A percentile compares a stretch with the other conserved stretches of the same genome.
These are phyloP conservation scores for Drosophila fulvimacula DNA, from an alignment of 2,888 invertebrate species.

Conservation along the genomic window DNA sequence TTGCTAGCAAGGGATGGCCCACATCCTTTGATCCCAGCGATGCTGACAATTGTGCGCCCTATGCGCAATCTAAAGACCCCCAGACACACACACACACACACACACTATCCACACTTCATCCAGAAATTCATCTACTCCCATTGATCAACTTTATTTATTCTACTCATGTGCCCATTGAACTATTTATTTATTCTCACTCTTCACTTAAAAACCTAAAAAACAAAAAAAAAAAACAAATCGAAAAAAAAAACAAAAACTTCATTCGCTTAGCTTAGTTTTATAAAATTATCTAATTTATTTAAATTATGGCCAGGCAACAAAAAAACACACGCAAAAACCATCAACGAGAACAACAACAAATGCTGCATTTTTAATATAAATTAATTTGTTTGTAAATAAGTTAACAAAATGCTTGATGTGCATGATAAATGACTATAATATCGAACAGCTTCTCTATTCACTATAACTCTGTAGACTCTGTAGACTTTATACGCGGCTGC, in stretches of 20 bases:
- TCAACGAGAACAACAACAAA: slow-evolving; percentile 34
- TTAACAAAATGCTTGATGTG: slow-evolving; percentile 69
- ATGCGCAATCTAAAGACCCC: slow-evolving; percentile 29
- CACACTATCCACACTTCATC: not conserved
- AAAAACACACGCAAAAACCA: slow-evolving; percentile 36
- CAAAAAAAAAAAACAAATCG: slow-evolving; percentile 17
- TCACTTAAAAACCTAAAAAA: slow-evolving; percentile 19
- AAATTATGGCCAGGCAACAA: slow-evolving; percentile 67
- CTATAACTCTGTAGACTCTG: slow-evolving; percentile 23
- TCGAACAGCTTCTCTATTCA: slow-evolving; percentile 37
- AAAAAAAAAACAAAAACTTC: slow-evolving; percentile 18
- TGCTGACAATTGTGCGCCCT: slow-evolving; percentile 82
- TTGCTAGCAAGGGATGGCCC: slow-evolving; percentile 83
- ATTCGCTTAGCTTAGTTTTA: slow-evolving; percentile 71
- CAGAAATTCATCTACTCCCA: slow-evolving; percentile 7
- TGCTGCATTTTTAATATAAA: slow-evolving; percentile 72
- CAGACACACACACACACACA: not conserved
- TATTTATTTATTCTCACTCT: slow-evolving; percentile 67
- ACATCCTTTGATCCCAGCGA: slow-evolving; percentile 83
- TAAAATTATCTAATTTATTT: slow-evolving; percentile 76
- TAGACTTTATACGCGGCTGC: slow-evolving; percentile 25
- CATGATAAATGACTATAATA: slow-evolving; percentile 55
- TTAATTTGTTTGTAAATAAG: slow-evolving; percentile 77
- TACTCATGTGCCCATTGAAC: slow-evolving; percentile 60
- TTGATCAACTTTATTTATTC: slow-evolving; percentile 65